Evolutionary conservation across 2,797 vertebrate genomes (phyloP).

Genomic region (Ficedula albicollis): DNA sequence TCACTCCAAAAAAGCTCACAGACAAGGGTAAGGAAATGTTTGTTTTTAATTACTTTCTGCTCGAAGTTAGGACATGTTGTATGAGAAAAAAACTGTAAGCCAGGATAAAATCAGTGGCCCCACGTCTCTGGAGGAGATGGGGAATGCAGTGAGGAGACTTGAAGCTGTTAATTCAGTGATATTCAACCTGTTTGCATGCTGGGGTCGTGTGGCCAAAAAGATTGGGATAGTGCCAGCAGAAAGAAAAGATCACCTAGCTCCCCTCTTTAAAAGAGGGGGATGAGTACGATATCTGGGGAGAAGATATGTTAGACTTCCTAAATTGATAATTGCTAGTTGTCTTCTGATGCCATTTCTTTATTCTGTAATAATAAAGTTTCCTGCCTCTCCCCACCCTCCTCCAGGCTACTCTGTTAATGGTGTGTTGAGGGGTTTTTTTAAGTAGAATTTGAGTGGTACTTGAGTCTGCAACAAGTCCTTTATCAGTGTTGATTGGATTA

Average conservation of each 20-base stretch:
- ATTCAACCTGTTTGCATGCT: neutral
- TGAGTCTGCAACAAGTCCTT: neutral
- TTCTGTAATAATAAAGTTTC: neutral
- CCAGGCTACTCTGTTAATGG: neutral
- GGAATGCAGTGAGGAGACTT: neutral
- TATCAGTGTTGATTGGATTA: slow-evolving; percentile 26
- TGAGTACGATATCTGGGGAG: neutral
- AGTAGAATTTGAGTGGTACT: neutral
- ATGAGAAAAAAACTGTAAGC: neutral
- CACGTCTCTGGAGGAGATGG: neutral
- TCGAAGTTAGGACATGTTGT: neutral
- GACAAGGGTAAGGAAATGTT: slow-evolving; percentile 84
- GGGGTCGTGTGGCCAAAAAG: neutral
- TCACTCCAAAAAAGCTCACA: slow-evolving; percentile 92
- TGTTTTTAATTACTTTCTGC: neutral
- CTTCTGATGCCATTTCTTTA: neutral
- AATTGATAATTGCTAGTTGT: neutral
- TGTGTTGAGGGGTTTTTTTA: neutral
- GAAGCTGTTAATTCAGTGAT: neutral
- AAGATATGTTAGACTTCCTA: neutral
- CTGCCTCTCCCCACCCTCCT: neutral
- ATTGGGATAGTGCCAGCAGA: neutral
- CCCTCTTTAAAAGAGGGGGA: accelerated
- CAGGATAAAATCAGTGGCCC: neutral
- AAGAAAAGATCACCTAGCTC: neutral